These are phyloP conservation scores for Cosmorhoe ocellata DNA, from an alignment of 2,888 invertebrate genomes.

Conservation along the genomic window DNA sequence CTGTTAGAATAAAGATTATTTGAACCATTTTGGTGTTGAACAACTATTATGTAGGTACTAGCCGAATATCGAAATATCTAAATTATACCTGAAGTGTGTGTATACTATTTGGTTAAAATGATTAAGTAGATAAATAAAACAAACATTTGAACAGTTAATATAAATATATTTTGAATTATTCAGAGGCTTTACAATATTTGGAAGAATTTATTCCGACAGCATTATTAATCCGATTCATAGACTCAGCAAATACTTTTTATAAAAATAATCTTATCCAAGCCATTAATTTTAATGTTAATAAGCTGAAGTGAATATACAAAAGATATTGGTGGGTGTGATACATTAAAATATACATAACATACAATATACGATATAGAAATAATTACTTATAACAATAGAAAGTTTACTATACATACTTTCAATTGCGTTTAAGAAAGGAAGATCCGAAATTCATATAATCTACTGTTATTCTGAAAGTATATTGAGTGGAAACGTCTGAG, in stretches of 20 bases:
- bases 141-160: constrained; percentile 80
- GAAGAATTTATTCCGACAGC: constrained; percentile 74
- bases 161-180: constrained; percentile 83
- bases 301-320: constrained; percentile 32
- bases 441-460: neutral
- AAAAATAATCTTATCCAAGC: constrained; percentile 60
- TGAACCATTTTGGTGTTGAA: no score
- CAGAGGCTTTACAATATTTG: constrained; percentile 82
- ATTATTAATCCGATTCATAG: constrained; percentile 50
- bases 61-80: no score
- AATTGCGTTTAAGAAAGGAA: neutral
- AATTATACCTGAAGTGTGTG: no score
- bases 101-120: no score
- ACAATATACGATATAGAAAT: constrained; percentile 15
- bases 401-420: constrained; percentile 12
- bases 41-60: no score
- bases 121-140: constrained; percentile 65
- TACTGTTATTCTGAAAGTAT: neutral
- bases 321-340: constrained; percentile 27
- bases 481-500: neutral
- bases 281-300: constrained; percentile 42
- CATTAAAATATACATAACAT: constrained; percentile 27
- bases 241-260: constrained; percentile 50
- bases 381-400: constrained; percentile 14
- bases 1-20: no score